Base-by-base conservation (phyloP, 1,140 invertebrate genomes). In the Panagrolaimus sp. region DNA sequence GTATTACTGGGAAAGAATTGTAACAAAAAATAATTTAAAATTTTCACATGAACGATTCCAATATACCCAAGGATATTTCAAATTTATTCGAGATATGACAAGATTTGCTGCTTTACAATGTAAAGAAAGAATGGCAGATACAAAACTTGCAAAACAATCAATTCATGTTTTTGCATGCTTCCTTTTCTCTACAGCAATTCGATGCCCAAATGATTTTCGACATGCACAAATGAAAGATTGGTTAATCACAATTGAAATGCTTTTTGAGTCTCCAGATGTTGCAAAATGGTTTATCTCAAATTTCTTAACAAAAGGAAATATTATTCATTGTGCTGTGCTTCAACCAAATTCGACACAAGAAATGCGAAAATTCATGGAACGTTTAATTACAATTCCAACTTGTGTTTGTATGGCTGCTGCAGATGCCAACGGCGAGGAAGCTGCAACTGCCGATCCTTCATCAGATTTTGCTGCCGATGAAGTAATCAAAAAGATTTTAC, bases 1-100 rank as follows among this genome's bases (percentile, higher is more conserved):
- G 26, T 43, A 43, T 24, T 47, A 43, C 21, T 47, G 43, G 63
- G 63, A 65, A 43, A 21, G 45, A 26, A 43, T 65, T 32, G 45
- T 65, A 17, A 43, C 43, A 21, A 43, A 44, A 17, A 43, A 65
- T 24, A 65, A 65, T 17, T 32, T 65, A 17, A 44, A 43, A 47
- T 65, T 28, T 47, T 21, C 45, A 10, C 43, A 65, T 47, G 63
- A 65, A 47, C 63, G 63, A 0, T 65, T 47, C 4, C 63, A 65
- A 47, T 65, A 65, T 43, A 26, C 63, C 0, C 63, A 21, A 21
- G 24, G 21, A 3, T 65, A 65, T 15, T 65, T 65, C 26, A 28
- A 43, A n/a, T 65, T 65, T 43, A 47, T 65, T 1, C 63, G 45
- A 38, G 63, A 58, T 58, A 28, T 58, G 21, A 58, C 52, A 21